Conservation (phyloP, 2,888 invertebrate species). For the Scaptomyza polygonia region DNA sequence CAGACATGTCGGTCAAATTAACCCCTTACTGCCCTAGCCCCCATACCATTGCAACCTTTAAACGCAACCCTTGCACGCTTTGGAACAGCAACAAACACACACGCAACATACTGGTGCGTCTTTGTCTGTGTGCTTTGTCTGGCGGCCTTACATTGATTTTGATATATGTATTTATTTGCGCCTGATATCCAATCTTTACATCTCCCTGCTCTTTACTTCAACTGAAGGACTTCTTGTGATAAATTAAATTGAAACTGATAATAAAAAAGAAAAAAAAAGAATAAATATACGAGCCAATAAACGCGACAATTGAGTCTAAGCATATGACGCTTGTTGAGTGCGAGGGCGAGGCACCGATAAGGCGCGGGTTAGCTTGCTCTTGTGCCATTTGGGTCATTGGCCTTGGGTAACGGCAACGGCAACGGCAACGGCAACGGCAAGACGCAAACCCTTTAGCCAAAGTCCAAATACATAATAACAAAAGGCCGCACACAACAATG, state of each 20-base stretch:
- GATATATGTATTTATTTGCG: constrained; percentile 73
- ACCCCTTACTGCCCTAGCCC: neutral
- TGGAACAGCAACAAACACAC: neutral
- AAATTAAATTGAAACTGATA: constrained; percentile 79
- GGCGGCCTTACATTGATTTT: constrained; percentile 62
- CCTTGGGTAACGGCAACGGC: neutral
- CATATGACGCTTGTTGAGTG: constrained; percentile 5
- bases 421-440: neutral
- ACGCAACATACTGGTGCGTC: constrained; percentile 9
- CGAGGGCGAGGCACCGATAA: neutral
- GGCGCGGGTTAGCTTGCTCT: neutral
- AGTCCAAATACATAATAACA: constrained; percentile 73
- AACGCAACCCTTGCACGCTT: neutral
- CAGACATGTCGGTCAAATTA: constrained; percentile 16
- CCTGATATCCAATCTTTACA: neutral
- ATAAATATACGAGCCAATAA: constrained; percentile 76
- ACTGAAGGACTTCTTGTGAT: constrained; percentile 49
- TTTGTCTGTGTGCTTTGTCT: constrained; percentile 27
- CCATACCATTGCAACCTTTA: neutral
- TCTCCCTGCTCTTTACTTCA: neutral
- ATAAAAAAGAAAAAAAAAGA: too few species aligned
- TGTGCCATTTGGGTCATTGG: constrained; percentile 20
- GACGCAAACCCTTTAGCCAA: constrained; percentile 12
- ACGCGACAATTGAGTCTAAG: constrained; percentile 50
- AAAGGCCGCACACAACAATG: constrained; percentile 56